Evolutionary conservation across 2,113 vertebrate genomes (phyloP).

Genomic region (Laticauda laticaudata): DNA sequence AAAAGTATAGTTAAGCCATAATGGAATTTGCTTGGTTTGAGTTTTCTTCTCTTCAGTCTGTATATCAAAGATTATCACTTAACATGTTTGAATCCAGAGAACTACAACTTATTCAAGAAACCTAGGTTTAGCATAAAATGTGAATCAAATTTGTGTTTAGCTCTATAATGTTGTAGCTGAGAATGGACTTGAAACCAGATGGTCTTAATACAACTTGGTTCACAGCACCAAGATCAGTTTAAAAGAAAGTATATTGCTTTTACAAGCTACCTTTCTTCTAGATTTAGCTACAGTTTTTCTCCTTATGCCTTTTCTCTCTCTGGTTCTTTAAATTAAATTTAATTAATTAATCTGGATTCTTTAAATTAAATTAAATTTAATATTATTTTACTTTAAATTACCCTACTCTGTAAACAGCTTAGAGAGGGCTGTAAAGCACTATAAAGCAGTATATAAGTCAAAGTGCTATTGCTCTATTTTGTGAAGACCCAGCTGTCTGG

Average conservation of each 20-base stretch:
- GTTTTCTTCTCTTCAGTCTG: background rate
- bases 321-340: background rate
- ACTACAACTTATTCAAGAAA: background rate
- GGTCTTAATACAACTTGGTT: background rate
- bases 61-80: background rate
- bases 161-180: background rate
- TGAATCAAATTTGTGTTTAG: background rate
- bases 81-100: background rate
- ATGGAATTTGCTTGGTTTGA: background rate
- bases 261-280: background rate
- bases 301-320: background rate
- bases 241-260: background rate
- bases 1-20: background rate
- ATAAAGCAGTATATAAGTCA: no score
- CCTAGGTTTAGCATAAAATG: background rate
- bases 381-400: background rate
- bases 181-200: background rate
- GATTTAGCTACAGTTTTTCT: background rate
- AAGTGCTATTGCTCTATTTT: no score
- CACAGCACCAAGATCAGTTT: background rate
- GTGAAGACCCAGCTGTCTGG: no score
- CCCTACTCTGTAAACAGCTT: background rate
- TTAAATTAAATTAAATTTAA: background rate
- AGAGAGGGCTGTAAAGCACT: no score
- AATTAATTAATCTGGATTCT: no score